These are phyloP conservation scores for Phortica variegata DNA, from an alignment of 1,140 invertebrate species.

Conservation along the genomic window DNA sequence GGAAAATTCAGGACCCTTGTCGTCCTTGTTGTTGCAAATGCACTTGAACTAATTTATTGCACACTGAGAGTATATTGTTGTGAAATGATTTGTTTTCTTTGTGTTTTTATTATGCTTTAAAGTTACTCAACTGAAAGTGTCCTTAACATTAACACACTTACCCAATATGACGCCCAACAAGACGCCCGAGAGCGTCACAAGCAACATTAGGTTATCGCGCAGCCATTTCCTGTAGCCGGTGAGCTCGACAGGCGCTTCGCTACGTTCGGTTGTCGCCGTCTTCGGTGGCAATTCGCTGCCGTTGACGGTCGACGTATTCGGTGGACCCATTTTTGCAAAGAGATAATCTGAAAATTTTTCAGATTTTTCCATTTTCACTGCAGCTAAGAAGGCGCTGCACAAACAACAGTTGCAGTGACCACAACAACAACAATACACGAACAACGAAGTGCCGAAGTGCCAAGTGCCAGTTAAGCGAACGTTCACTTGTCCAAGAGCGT, in stretches of 20 bases:
- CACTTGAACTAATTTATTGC: too few relatives aligned
- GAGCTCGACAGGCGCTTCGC: conserved; percentile 63
- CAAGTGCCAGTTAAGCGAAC: too few relatives aligned
- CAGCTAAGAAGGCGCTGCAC: conserved; percentile 1
- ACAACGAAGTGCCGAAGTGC: too few relatives aligned
- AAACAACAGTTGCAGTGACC: background rate
- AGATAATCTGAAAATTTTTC: conserved; percentile 72
- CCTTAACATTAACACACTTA: conserved; percentile 60
- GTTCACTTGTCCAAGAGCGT: too few relatives aligned
- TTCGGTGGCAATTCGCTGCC: conserved; percentile 64
- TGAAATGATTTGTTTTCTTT: too few relatives aligned
- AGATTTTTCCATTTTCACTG: conserved; percentile 59
- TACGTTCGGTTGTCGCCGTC: conserved; percentile 60
- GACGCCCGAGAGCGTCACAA: conserved; percentile 77
- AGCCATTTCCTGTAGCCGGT: conserved; percentile 69
- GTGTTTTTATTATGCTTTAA: too few relatives aligned
- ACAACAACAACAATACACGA: background rate
- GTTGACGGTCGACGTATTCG: conserved; percentile 58
- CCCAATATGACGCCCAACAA: conserved; percentile 72
- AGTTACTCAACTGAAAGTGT: too few relatives aligned
- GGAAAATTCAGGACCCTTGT: too few relatives aligned
- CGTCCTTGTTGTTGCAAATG: too few relatives aligned
- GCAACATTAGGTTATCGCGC: conserved; percentile 72
- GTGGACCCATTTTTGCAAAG: conserved; percentile 72
- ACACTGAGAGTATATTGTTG: too few relatives aligned